Evolutionary conservation across 2,797 vertebrate species (phyloP).

Genomic region (Cheracebus regulus): DNA sequence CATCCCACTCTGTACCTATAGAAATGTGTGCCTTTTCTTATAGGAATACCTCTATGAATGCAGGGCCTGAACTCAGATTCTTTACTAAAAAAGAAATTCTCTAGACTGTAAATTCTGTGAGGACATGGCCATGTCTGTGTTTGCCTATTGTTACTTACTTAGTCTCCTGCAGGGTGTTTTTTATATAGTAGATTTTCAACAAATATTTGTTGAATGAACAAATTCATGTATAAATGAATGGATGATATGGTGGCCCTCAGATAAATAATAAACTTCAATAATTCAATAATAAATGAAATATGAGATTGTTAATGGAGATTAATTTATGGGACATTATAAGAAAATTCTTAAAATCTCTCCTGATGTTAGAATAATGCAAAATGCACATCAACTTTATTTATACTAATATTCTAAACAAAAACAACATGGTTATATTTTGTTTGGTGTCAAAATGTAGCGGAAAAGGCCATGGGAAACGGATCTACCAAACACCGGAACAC

Average conservation of each 20-base stretch:
- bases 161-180: neutral
- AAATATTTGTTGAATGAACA: neutral
- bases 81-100: constrained; percentile 45
- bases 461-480: too few species aligned
- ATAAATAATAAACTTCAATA: constrained; percentile 57
- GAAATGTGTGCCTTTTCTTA: neutral
- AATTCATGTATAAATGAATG: neutral
- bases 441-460: neutral
- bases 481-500: too few species aligned
- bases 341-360: constrained; percentile 60
- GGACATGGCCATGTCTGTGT: neutral
- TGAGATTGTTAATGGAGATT: neutral
- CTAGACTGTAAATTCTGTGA: neutral
- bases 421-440: neutral
- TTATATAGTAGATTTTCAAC: neutral
- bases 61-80: neutral
- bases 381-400: neutral
- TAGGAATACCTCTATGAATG: neutral
- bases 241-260: neutral
- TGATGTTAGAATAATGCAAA: constrained; percentile 5
- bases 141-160: neutral
- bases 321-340: constrained; percentile 55
- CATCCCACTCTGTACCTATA: neutral
- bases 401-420: neutral
- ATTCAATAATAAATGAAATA: constrained; percentile 61